Evolutionary conservation across 1,140 invertebrate species (phyloP).

Genomic region (Panulirus ornatus): DNA sequence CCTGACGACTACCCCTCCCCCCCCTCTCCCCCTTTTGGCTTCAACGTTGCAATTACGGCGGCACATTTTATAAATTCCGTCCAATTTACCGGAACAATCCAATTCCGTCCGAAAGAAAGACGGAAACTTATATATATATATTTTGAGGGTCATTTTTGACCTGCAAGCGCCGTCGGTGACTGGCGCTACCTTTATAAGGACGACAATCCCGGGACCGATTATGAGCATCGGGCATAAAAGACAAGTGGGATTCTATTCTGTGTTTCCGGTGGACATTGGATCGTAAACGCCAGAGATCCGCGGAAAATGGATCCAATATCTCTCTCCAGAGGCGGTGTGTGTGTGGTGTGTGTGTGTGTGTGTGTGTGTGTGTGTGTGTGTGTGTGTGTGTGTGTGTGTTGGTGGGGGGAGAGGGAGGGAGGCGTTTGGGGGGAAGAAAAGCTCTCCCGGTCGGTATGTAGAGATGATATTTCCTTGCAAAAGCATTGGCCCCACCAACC

Average conservation of each 20-base stretch:
- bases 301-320: conserved; percentile 49
- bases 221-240: conserved; percentile 50
- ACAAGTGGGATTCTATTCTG: conserved; percentile 53
- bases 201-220: conserved; percentile 25
- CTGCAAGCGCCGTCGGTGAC: not conserved
- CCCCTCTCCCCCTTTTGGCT: too few relatives aligned
- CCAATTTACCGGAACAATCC: conserved; percentile 6
- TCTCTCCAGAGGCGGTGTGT: not conserved
- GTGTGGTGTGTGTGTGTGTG: too few relatives aligned
- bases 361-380: too few relatives aligned
- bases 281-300: conserved; percentile 41
- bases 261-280: conserved; percentile 47
- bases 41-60: not conserved
- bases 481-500: too few relatives aligned
- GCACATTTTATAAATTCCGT: conserved; percentile 9
- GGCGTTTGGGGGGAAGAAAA: too few relatives aligned
- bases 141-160: not conserved
- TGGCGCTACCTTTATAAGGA: conserved; percentile 24
- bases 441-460: too few relatives aligned
- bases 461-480: too few relatives aligned
- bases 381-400: too few relatives aligned
- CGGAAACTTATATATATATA: not conserved
- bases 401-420: too few relatives aligned
- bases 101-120: not conserved
- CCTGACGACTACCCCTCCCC: not conserved